These are phyloP conservation scores for Cephus sareptanus DNA, from an alignment of 2,888 invertebrate genomes.

Conservation along the genomic window DNA sequence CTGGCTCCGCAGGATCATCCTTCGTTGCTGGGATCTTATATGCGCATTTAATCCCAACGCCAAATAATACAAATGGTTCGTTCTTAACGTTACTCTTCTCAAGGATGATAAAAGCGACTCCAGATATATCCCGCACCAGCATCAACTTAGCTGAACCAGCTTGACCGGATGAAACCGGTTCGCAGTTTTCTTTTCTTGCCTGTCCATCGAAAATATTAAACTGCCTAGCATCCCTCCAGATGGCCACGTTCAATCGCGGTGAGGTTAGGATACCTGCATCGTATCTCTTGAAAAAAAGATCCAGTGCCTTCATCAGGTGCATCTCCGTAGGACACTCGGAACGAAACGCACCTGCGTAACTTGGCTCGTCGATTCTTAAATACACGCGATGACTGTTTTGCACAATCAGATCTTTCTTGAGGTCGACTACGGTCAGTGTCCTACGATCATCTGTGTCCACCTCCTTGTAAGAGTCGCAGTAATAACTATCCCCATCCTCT, in stretches of 20 bases:
- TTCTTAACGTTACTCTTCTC: slow-evolving; percentile 52
- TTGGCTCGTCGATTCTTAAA: slow-evolving; percentile 51
- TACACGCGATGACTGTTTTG: slow-evolving; percentile 45
- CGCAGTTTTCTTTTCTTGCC: slow-evolving; percentile 43
- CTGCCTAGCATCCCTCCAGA: slow-evolving; percentile 48
- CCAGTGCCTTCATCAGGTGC: slow-evolving; percentile 53
- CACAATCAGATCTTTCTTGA: slow-evolving; percentile 42
- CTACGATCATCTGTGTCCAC: slow-evolving; percentile 47
- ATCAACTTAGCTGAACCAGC: slow-evolving; percentile 53
- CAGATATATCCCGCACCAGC: slow-evolving; percentile 44
- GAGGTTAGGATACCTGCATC: slow-evolving; percentile 52
- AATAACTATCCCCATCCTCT: slow-evolving; percentile 59
- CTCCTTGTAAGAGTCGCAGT: slow-evolving; percentile 50
- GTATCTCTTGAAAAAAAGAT: slow-evolving; percentile 50
- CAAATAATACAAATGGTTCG: slow-evolving; percentile 53
- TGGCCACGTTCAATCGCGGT: slow-evolving; percentile 48
- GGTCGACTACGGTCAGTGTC: slow-evolving; percentile 44
- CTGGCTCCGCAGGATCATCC: slow-evolving; percentile 29
- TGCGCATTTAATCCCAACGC: slow-evolving; percentile 36
- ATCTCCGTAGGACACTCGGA: slow-evolving; percentile 51
- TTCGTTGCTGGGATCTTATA: slow-evolving; percentile 27
- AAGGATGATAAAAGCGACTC: slow-evolving; percentile 53
- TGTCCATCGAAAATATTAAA: slow-evolving; percentile 59
- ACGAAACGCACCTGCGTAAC: slow-evolving; percentile 54
- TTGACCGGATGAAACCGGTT: slow-evolving; percentile 30